Conservation (phyloP, 37 sponge, comb jelly and placozoan genomes). For the Ephydatia muelleri region DNA sequence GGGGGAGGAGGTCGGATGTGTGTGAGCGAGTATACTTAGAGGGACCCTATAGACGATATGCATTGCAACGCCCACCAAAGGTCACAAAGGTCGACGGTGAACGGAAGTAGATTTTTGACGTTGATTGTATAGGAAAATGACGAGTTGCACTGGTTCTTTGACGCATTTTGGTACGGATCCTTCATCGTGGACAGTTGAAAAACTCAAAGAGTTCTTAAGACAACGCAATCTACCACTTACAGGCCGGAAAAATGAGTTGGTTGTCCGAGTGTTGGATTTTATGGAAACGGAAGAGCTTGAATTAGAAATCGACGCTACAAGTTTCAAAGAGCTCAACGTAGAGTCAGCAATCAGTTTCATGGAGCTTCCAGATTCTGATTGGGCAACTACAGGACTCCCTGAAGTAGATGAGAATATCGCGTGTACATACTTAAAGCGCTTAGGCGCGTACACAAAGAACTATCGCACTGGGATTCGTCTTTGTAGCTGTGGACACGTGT, state of each 20-base stretch:
- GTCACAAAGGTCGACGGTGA: too few relatives aligned
- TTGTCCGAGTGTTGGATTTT: conserved; percentile 9
- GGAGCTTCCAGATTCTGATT: conserved; percentile 11
- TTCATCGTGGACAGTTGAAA: conserved; percentile 11
- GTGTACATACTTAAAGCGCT: background rate
- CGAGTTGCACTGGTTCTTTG: background rate
- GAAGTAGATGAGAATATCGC: background rate
- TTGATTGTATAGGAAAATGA: too few relatives aligned
- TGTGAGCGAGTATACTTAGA: too few relatives aligned
- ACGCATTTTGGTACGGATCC: background rate
- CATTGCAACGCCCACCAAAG: too few relatives aligned
- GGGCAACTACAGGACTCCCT: conserved; percentile 12
- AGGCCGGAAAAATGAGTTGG: conserved; percentile 17
- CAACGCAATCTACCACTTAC: background rate
- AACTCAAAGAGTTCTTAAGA: conserved; percentile 2
- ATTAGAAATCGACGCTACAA: conserved; percentile 11
- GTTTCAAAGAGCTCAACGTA: conserved; percentile 19
- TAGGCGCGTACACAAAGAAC: conserved; percentile 25
- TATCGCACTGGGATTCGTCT: conserved; percentile 23
- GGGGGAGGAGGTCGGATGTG: too few relatives aligned
- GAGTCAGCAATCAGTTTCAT: background rate
- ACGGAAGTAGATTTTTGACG: too few relatives aligned
- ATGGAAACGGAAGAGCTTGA: conserved; percentile 27
- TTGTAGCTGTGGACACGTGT: conserved; percentile 23
- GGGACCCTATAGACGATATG: too few relatives aligned